Percentiles rank a stretch among this genome's conserved stretches.
Conservation (phyloP, 2,113 vertebrate genomes). For the Prunella fulvescens region DNA sequence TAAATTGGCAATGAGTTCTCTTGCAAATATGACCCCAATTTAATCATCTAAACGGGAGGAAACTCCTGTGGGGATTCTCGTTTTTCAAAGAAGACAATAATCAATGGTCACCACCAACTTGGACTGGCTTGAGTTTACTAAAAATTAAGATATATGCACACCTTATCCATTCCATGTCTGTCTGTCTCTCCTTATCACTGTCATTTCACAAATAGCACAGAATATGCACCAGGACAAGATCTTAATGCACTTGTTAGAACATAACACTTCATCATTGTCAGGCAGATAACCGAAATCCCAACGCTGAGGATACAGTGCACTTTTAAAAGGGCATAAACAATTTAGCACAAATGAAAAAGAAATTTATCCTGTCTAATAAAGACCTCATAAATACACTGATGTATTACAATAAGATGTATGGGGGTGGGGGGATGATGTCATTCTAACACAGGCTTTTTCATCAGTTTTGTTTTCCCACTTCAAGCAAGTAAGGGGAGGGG, state of each 20-base stretch:
- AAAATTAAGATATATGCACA: background rate
- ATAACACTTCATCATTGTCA: slow-evolving; percentile 36
- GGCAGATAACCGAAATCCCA: slow-evolving; percentile 26
- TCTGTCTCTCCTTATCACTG: slow-evolving; percentile 41
- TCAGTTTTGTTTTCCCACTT: background rate
- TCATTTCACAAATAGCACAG: slow-evolving; percentile 49
- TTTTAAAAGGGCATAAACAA: slow-evolving; percentile 42
- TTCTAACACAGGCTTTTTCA: background rate
- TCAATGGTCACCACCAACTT: background rate
- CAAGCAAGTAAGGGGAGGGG: background rate
- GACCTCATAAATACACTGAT: slow-evolving; percentile 38
- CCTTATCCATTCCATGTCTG: background rate
- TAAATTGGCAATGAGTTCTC: background rate
- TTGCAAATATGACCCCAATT: background rate
- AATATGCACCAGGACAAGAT: slow-evolving; percentile 47
- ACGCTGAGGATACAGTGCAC: slow-evolving; percentile 1
- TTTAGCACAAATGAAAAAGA: slow-evolving; percentile 61
- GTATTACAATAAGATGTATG: slow-evolving; percentile 18
- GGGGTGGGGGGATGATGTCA: background rate
- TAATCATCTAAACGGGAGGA: background rate
- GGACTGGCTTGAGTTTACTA: background rate
- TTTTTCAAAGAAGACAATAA: background rate
- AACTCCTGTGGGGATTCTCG: background rate
- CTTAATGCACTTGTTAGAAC: slow-evolving; percentile 31
- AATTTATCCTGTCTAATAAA: slow-evolving; percentile 49